Base-by-base conservation (phyloP, 2,113 vertebrate genomes). In the Macquaria ambigua region DNA sequence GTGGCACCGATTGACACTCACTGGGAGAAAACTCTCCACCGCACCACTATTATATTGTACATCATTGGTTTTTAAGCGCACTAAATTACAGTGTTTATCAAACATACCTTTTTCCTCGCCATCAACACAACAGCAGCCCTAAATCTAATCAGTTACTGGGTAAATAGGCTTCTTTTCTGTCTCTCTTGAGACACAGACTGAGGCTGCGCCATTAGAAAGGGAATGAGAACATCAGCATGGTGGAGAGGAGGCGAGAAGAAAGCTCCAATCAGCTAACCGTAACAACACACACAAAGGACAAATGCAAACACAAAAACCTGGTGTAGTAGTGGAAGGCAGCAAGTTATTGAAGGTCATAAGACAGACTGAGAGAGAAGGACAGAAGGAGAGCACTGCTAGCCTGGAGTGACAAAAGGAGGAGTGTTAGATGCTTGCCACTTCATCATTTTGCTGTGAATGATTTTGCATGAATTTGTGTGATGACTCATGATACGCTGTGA, bases 401-500 rank as follows among this genome's bases (percentile, higher is more conserved):
- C 93, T 81, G 6, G 31, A 92, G 91, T 91, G 83, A 91, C 81
- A 89, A 77, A 84, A 87, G 79, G 88, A 88, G 87, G 89, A 88
- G 83, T 88, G 89, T 85, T 87, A 81, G 69, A 83, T 82, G 74
- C 64, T 87, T 82, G 82, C 81, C 87, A 73, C 89, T 89, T 91
- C 74, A 86, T 92, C 84, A 90, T 89, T 91, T 91, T 77, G 69
- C 91, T 90, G 83, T 93, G 90, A 93, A 95, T 94, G 91, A 93
- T 93, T 94, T 93, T 90, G 91, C 93, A 94, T 95, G 86, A 93
- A 93, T 93, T 93, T 93, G 86, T 78, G 74, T 77, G 86, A 89
- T 94, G 93, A 95, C 67, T 93, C 89, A 90, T 55, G 83, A 86
- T 84, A 72, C 46, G 16, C 84, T 18, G 41, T 83, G 82, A 92